These are phyloP conservation scores for Aulostomus chinensis DNA, from an alignment of 2,797 vertebrate genomes.

Conservation along the genomic window DNA sequence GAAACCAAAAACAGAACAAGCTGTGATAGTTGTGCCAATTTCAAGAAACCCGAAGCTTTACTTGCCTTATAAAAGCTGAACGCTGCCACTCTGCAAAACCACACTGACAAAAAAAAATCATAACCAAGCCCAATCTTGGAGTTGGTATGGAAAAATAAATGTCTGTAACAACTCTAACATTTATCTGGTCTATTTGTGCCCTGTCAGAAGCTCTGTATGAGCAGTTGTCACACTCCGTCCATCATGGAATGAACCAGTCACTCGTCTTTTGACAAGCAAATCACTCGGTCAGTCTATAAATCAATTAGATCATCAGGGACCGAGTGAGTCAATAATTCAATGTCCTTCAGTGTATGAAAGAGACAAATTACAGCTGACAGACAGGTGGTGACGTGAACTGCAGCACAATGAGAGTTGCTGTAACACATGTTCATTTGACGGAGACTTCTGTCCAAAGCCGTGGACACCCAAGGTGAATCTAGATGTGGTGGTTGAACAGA, in stretches of 20 bases:
- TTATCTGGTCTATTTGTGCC: slow-evolving; percentile 4
- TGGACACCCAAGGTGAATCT: not conserved
- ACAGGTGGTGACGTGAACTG: slow-evolving; percentile 3
- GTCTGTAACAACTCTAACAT: not conserved
- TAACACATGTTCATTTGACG: not conserved
- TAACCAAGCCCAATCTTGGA: too few species aligned
- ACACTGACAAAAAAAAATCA: too few species aligned
- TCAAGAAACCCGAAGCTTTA: too few species aligned
- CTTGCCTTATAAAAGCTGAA: too few species aligned
- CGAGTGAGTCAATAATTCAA: slow-evolving; percentile 16
- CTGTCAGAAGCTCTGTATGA: slow-evolving; percentile 2
- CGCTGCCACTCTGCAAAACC: too few species aligned
- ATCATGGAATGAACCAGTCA: slow-evolving; percentile 7
- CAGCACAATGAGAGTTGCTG: not conserved
- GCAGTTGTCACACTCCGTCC: not conserved
- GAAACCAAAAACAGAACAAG: too few species aligned
- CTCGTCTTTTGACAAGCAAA: slow-evolving; percentile 15
- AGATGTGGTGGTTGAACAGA: too few species aligned
- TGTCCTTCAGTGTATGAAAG: slow-evolving; percentile 20
- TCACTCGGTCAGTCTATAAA: slow-evolving; percentile 13
- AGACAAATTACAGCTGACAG: too few species aligned
- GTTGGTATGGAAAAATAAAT: too few species aligned
- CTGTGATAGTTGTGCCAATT: too few species aligned
- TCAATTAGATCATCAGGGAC: slow-evolving; percentile 15
- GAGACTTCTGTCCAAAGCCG: too few species aligned